Evolutionary conservation across 2,113 vertebrate genomes (phyloP).

Genomic region (Scolopax mira): DNA sequence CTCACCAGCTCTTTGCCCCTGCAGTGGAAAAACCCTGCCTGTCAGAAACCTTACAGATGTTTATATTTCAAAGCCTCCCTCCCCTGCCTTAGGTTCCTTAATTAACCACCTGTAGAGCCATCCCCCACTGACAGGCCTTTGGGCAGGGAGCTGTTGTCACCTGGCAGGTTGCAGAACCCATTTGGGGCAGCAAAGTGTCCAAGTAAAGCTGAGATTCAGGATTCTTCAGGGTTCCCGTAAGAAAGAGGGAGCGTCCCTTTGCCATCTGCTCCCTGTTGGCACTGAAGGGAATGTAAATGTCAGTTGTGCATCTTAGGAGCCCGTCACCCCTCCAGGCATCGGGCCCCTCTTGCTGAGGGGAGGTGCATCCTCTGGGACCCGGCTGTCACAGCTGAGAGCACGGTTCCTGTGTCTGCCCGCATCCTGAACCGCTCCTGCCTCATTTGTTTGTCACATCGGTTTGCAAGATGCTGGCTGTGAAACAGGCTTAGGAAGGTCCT

Average conservation of each 20-base stretch:
- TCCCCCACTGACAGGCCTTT: background rate
- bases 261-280: constrained; percentile 32
- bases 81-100: background rate
- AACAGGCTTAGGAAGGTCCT: background rate
- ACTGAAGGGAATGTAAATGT: constrained; percentile 32
- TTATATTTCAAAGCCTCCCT: background rate
- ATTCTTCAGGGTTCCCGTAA: constrained; percentile 4
- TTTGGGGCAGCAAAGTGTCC: background rate
- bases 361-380: background rate
- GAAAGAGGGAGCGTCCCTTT: background rate
- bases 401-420: background rate
- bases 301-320: background rate
- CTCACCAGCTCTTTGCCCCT: background rate
- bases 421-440: background rate
- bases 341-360: background rate
- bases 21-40: background rate
- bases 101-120: background rate
- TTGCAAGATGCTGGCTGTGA: background rate
- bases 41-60: background rate
- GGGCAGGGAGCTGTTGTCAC: background rate
- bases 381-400: background rate
- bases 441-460: background rate
- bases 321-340: background rate
- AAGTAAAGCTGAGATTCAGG: background rate
- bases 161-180: background rate